phyloP scores from a whole-genome alignment of 2,888 invertebrate species.

The Willowsia nigromaculata region DNA sequence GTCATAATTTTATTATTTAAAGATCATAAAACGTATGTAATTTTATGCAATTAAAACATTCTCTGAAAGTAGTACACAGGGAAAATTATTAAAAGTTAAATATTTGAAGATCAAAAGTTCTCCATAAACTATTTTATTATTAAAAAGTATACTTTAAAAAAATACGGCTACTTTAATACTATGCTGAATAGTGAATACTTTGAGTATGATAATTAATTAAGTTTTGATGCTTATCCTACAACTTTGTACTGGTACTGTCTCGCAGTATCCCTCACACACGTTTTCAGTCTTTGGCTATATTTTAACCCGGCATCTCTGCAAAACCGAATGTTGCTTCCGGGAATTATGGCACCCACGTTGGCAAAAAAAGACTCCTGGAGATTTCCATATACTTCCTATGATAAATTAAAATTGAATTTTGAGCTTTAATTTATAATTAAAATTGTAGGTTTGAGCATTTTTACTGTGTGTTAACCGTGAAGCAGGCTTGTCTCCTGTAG shows the following conservation, averaged over 20 bases:
- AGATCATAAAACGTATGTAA: no score
- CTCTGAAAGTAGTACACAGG: no score
- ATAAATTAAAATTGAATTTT: no score
- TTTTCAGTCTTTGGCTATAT: conserved; percentile 46
- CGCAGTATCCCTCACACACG: conserved; percentile 30
- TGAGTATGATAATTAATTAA: no score
- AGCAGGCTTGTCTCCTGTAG: conserved; percentile 48
- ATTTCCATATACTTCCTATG: conserved; percentile 44
- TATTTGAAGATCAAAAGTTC: no score
- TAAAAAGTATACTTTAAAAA: background rate
- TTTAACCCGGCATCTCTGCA: conserved; percentile 45
- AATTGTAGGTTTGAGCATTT: no score
- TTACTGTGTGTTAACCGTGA: no score
- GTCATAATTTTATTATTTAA: background rate
- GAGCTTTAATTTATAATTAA: background rate
- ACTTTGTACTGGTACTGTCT: background rate
- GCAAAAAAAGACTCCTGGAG: background rate
- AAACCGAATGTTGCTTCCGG: background rate
- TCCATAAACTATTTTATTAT: no score
- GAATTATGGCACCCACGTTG: background rate
- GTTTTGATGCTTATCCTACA: no score
- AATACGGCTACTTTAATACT: background rate
- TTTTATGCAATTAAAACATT: no score
- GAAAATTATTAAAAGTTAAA: no score
- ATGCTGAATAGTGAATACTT: no score